Conservation (phyloP, 2,113 vertebrate species). For the Gobius niger region DNA sequence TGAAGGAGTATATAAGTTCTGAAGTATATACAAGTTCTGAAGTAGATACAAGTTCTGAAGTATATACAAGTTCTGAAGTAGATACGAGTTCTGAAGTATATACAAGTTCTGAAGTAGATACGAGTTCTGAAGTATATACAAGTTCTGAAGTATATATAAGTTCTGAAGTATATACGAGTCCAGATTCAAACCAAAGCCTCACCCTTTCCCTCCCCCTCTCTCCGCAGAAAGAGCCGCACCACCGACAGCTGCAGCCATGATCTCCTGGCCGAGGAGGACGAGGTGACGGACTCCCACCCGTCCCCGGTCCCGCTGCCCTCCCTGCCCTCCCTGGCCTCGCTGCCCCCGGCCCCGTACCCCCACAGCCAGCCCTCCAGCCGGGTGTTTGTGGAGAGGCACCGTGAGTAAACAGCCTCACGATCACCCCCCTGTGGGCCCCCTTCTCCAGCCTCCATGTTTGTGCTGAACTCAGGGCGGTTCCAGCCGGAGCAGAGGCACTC, state of each 20-base stretch:
- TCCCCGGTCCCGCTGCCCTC: conserved; percentile 77
- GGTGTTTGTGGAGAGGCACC: conserved; percentile 89
- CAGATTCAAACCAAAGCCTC: too few relatives aligned
- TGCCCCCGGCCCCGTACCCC: conserved; percentile 65
- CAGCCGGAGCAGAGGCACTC: conserved; percentile 84
- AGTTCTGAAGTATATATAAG: too few relatives aligned
- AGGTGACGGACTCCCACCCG: conserved; percentile 80
- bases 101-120: too few relatives aligned
- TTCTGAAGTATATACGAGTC: too few relatives aligned
- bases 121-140: too few relatives aligned
- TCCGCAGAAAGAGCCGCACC: conserved; percentile 78
- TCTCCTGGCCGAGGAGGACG: conserved; percentile 85
- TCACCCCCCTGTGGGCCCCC: too few relatives aligned
- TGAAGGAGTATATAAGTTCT: too few relatives aligned
- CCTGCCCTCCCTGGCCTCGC: conserved; percentile 79
- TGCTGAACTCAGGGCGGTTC: conserved; percentile 75
- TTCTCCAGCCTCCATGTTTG: not conserved
- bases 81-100: too few relatives aligned
- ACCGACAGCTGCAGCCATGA: conserved; percentile 77
- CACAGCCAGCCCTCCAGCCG: conserved; percentile 87
- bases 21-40: too few relatives aligned
- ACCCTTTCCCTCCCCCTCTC: too few relatives aligned
- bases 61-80: too few relatives aligned
- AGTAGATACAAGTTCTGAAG: too few relatives aligned
- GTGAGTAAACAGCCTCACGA: conserved; percentile 75